Percentiles rank a stretch among this genome's conserved stretches.
Evolutionary conservation across 2,888 invertebrate species (phyloP).

Genomic region (Sesia bembeciformis): DNA sequence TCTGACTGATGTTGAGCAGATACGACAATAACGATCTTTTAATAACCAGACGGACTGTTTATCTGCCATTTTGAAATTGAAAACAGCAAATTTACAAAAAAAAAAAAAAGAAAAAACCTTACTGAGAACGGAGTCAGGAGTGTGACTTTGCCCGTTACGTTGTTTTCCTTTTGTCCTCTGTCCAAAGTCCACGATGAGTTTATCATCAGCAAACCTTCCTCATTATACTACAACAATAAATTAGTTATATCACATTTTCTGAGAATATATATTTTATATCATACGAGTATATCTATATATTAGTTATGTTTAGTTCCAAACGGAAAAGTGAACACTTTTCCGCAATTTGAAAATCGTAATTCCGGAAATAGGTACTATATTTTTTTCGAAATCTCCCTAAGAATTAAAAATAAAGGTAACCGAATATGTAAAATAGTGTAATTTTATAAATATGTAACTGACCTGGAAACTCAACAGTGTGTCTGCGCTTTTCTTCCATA

Average conservation of each 20-base stretch:
- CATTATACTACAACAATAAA: conserved; percentile 71
- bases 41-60: no score
- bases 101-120: conserved; percentile 14
- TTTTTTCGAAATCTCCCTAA: no score
- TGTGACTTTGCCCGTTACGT: conserved; percentile 79
- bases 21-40: no score
- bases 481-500: conserved; percentile 67
- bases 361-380: no score
- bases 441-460: neutral
- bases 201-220: conserved; percentile 78
- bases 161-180: conserved; percentile 68
- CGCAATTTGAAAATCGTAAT: neutral
- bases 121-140: conserved; percentile 78
- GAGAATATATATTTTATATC: no score
- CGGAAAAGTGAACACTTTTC: neutral
- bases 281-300: neutral
- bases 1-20: no score
- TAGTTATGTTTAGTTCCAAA: neutral
- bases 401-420: no score
- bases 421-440: no score
- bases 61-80: no score
- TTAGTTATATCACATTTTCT: neutral
- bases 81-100: no score
- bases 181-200: conserved; percentile 81
- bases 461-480: conserved; percentile 66